Conservation (phyloP, 1,140 invertebrate genomes). For the Drosophila grimshawi region DNA sequence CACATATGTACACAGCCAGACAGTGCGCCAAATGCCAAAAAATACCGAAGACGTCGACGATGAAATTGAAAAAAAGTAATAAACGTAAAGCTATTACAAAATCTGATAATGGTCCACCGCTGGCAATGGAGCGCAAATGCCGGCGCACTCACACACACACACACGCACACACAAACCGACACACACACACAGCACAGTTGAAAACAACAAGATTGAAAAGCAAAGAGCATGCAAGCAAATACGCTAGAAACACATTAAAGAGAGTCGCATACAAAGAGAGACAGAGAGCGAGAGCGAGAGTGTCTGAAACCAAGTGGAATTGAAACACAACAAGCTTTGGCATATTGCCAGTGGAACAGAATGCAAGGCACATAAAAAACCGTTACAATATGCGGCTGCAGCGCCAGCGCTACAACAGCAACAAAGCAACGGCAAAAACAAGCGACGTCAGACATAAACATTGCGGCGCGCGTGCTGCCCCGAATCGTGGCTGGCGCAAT, state of each 20-base stretch:
- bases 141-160: constrained; percentile 53
- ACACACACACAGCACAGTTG: constrained; percentile 5
- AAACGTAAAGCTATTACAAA: constrained; percentile 83
- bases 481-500: constrained; percentile 66
- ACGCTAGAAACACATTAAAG: constrained; percentile 23
- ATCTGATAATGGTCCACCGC: constrained; percentile 80
- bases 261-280: constrained; percentile 5
- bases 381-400: constrained; percentile 69
- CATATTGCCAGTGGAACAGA: constrained; percentile 48
- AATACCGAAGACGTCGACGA: constrained; percentile 65
- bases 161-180: constrained; percentile 22
- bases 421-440: constrained; percentile 38
- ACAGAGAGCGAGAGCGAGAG: constrained; percentile 10
- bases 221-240: constrained; percentile 7
- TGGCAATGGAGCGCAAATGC: constrained; percentile 73
- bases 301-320: constrained; percentile 53
- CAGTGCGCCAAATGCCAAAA: constrained; percentile 60
- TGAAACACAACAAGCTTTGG: constrained; percentile 61
- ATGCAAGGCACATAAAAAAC: constrained; percentile 68
- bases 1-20: constrained; percentile 14
- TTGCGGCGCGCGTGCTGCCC: constrained; percentile 73
- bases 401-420: constrained; percentile 24
- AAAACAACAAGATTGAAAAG: constrained; percentile 23
- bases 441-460: constrained; percentile 69
- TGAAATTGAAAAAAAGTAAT: constrained; percentile 76